A percentile compares a stretch with the other conserved stretches of the same genome.
Evolutionary conservation across 2,797 vertebrate genomes (phyloP).

Genomic region (Crocidura indochinensis): DNA sequence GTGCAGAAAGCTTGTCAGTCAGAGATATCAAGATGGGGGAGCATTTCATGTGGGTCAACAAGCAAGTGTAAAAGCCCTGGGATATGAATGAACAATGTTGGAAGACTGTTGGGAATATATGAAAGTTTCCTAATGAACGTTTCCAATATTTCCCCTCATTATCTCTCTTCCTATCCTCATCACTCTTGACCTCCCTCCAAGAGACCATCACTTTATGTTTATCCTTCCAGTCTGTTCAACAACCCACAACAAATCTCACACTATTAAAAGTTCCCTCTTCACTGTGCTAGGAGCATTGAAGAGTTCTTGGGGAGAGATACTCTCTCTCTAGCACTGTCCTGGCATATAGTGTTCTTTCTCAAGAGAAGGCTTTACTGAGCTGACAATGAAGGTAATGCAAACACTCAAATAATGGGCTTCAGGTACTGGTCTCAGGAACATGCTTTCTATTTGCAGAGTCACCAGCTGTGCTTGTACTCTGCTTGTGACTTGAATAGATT

Average conservation of each 20-base stretch:
- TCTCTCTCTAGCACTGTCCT: neutral
- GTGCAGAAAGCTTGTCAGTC: neutral
- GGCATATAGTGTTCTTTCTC: neutral
- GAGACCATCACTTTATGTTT: neutral
- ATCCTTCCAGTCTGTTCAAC: neutral
- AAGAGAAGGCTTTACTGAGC: slow-evolving; percentile 10
- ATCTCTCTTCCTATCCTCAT: neutral
- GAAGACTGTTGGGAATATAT: neutral
- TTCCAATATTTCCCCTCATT: neutral
- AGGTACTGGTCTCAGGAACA: neutral
- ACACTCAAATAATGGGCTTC: neutral
- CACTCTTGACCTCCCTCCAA: neutral
- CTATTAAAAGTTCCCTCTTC: neutral
- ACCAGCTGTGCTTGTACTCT: slow-evolving; percentile 44
- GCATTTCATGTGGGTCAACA: neutral
- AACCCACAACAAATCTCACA: neutral
- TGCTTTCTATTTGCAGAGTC: slow-evolving; percentile 57
- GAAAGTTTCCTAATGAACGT: neutral
- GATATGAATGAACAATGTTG: accelerated
- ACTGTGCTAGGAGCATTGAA: too few species aligned
- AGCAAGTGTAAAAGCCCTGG: neutral
- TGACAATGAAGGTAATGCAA: neutral
- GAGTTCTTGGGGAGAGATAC: neutral
- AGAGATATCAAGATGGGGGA: neutral
- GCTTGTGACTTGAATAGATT: slow-evolving; percentile 29